Percentiles rank a stretch among this genome's conserved stretches.
These are phyloP conservation scores for Nymphalis polychloros DNA, from an alignment of 2,888 invertebrate genomes.

Conservation along the genomic window DNA sequence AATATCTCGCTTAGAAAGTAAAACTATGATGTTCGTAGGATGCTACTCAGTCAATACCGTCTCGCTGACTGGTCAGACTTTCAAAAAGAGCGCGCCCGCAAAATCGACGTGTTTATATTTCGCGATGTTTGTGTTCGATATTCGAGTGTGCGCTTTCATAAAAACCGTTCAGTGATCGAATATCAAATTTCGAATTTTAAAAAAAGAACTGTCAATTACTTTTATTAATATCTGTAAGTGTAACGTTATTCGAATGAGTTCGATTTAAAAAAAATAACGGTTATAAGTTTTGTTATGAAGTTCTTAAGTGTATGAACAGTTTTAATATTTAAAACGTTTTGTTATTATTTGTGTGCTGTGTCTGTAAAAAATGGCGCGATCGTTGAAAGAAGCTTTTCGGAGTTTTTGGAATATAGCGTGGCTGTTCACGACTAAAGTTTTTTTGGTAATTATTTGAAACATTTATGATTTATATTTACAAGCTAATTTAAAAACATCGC, in stretches of 20 bases:
- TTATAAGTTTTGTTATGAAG: neutral
- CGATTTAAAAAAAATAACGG: neutral
- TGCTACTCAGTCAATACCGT: conserved; percentile 58
- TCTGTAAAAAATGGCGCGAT: conserved; percentile 51
- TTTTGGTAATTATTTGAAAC: conserved; percentile 59
- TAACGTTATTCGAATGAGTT: neutral
- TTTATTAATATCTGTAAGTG: conserved; percentile 2
- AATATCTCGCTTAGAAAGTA: conserved; percentile 55
- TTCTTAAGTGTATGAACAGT: conserved; percentile 29
- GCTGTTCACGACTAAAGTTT: conserved; percentile 70
- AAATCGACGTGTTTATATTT: conserved; percentile 40
- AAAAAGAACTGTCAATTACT: neutral
- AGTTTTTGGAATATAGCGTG: conserved; percentile 72
- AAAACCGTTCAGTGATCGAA: conserved; percentile 1
- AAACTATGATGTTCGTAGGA: conserved; percentile 46
- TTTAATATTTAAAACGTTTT: conserved; percentile 9
- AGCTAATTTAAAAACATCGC: no score
- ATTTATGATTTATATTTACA: neutral
- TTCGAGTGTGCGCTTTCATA: conserved; percentile 4
- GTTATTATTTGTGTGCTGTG: conserved; percentile 2
- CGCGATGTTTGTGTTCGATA: conserved; percentile 11
- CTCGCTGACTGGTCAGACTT: conserved; percentile 69
- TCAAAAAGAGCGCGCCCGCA: conserved; percentile 68
- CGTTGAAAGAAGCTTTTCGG: conserved; percentile 55
- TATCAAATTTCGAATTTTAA: neutral